Percentiles rank a stretch among this genome's conserved stretches.
Conservation (phyloP, 2,797 vertebrate genomes). For the Pangasius macronema region DNA sequence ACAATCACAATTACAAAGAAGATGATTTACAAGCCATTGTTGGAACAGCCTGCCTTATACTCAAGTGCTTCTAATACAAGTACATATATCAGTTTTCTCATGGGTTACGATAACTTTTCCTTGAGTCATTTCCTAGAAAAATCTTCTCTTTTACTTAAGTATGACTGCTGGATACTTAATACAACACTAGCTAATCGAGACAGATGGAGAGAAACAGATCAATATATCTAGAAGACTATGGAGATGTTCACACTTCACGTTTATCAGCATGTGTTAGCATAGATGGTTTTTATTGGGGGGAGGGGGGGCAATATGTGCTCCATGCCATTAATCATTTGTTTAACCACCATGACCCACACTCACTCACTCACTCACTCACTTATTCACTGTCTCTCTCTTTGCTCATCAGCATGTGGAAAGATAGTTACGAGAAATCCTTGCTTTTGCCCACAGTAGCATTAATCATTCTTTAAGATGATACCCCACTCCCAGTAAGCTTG, state of each 20-base stretch:
- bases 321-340: conserved; percentile 46
- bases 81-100: not conserved
- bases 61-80: not conserved
- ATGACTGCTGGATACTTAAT: conserved; percentile 2
- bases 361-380: conserved; percentile 17
- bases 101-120: conserved; percentile 3
- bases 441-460: conserved; percentile 47
- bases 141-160: not conserved
- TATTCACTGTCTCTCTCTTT: conserved; percentile 33
- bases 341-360: conserved; percentile 22
- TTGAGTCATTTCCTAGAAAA: conserved; percentile 23
- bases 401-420: conserved; percentile 47
- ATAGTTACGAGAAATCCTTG: conserved; percentile 70
- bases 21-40: not conserved
- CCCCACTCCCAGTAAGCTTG: conserved; percentile 54
- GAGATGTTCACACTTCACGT: conserved; percentile 12
- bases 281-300: not conserved
- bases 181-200: conserved; percentile 61
- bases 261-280: conserved; percentile 17
- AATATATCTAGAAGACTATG: conserved; percentile 58
- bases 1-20: not conserved
- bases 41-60: not conserved
- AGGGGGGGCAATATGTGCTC: not conserved
- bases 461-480: conserved; percentile 56
- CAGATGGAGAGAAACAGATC: conserved; percentile 65